These are phyloP conservation scores for Apocrypta bakeri DNA, from an alignment of 1,140 invertebrate species.

Conservation along the genomic window DNA sequence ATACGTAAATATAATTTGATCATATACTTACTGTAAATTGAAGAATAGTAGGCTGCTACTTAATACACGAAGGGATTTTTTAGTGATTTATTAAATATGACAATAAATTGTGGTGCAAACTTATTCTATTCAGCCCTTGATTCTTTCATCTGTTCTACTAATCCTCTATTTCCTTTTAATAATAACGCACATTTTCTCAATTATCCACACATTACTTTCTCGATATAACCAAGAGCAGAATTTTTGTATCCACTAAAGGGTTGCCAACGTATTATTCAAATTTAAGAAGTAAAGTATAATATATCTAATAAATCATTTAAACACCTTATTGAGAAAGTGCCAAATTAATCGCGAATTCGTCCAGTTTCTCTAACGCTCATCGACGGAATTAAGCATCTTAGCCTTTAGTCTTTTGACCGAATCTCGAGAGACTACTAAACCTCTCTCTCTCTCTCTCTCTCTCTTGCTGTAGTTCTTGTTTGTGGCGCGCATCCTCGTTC, in stretches of 20 bases:
- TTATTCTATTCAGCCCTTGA: background rate
- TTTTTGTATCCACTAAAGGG: no score
- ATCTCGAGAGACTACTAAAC: background rate
- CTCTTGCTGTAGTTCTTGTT: background rate
- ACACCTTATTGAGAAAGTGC: no score
- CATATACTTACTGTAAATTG: no score
- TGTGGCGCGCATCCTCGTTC: background rate
- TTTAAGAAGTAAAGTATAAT: no score
- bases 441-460: background rate
- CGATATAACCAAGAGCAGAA: no score
- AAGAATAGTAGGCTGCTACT: no score
- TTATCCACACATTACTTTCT: background rate
- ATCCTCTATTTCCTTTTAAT: background rate
- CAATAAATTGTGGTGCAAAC: slow-evolving; percentile 23
- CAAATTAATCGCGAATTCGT: background rate
- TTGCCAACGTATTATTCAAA: no score
- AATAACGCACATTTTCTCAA: background rate
- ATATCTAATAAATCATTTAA: no score
- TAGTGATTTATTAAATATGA: background rate
- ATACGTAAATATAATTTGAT: no score
- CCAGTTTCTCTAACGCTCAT: background rate
- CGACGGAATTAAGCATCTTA: background rate
- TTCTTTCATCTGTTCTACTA: background rate
- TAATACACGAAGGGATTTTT: background rate
- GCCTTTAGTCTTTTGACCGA: background rate